phyloP scores from a whole-genome alignment of 2,113 vertebrate genomes.

The Tor tambroides region DNA sequence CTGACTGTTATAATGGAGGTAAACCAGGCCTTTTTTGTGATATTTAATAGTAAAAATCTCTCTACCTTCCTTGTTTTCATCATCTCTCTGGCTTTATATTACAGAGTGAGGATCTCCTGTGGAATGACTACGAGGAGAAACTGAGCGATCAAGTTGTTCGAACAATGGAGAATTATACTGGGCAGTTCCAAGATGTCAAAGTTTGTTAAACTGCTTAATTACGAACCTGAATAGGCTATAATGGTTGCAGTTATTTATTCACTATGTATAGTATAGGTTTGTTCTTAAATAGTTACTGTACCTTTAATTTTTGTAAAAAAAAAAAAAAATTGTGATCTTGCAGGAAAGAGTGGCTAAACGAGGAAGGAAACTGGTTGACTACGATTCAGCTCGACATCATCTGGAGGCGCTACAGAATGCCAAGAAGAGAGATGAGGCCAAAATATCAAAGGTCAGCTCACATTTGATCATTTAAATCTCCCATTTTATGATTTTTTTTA shows the following conservation, averaged over 20 bases:
- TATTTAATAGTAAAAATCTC: neutral
- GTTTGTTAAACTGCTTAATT: conserved; percentile 62
- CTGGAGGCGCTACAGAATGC: conserved; percentile 87
- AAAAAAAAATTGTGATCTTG: neutral
- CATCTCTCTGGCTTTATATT: neutral
- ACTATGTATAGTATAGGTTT: neutral
- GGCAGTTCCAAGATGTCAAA: conserved; percentile 91
- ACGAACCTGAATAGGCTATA: neutral
- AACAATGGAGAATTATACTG: conserved; percentile 40
- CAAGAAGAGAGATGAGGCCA: conserved; percentile 94
- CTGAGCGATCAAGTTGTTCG: conserved; percentile 81
- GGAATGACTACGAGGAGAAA: conserved; percentile 91
- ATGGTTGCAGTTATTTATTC: neutral
- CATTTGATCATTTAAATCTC: neutral
- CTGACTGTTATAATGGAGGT: conserved; percentile 78
- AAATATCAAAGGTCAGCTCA: conserved; percentile 80
- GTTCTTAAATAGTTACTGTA: neutral
- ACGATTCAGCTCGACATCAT: conserved; percentile 92
- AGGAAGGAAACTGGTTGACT: conserved; percentile 92
- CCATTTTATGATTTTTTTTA: too few relatives aligned
- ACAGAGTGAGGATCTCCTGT: conserved; percentile 89
- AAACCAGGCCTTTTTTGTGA: conserved; percentile 45
- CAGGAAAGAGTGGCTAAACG: conserved; percentile 92
- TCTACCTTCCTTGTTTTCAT: neutral
- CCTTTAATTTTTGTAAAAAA: neutral